Base-by-base conservation (phyloP, 2,113 vertebrate species). In the Hymenochirus boettgeri region DNA sequence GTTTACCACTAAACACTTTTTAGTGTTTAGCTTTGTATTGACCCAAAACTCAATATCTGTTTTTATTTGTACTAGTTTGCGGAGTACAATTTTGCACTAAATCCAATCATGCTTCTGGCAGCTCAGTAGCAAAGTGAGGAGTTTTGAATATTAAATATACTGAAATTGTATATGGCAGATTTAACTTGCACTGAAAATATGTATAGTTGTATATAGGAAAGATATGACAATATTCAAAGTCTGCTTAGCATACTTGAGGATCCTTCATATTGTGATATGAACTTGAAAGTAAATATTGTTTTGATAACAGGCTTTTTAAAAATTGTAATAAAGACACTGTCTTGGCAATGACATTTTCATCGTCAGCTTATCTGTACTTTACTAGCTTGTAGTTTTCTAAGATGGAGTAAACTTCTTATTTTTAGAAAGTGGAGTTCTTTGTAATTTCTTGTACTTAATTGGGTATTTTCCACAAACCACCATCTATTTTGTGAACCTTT, bases 401-500 rank as follows among this genome's bases (percentile, higher is more conserved):
- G 82, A 88, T 74, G 82, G 82, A 90, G 85, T 88, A 86, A 88
- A 89, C 85, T 87, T 87, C 83, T 88, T 90, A 89, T 89, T 90
- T 90, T 91, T 89, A 91, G 87, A 88, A 87, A 91, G 86, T 89
- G 85, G 81, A 90, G 86, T 84, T 89, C 84, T 89, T 90, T 91
- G 88, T 91, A 90, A 88, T 85, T 87, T 90, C 87, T 89, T 89
- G 87, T 88, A 87, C 85, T 87, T 85, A 87, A 86, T 89, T 89
- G 86, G 85, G 88, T 91, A 82, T 89, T 89, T 89, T 86, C 86
- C 86, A 89, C 87, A 89, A 88, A 87, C 88, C 85, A 82, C 86
- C 88, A 92, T 91, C 85, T 91, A 88, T 93, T 94, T 95, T 93
- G 92, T 97, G 92, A 96, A 93, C 86, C 93, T 91, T 42, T 42